Evolutionary conservation across 2,797 vertebrate species (phyloP).

Genomic region (Cyclura pinguis): DNA sequence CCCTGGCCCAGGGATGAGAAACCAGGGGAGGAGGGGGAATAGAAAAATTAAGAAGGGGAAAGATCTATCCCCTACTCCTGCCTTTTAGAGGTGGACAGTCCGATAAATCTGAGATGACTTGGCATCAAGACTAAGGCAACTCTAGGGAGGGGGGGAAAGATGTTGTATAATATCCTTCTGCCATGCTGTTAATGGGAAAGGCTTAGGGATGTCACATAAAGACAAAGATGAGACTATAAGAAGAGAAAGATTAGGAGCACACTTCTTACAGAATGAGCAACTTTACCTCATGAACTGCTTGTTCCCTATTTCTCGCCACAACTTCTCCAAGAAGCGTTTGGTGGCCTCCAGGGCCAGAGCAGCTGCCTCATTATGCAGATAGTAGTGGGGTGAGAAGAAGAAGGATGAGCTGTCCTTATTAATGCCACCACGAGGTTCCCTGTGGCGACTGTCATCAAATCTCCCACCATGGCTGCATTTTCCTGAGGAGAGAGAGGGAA

Average conservation of each 20-base stretch:
- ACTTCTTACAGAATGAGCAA: background rate
- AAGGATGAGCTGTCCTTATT: conserved; percentile 89
- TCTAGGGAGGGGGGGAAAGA: no score
- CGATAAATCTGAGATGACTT: background rate
- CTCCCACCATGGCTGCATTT: conserved; percentile 91
- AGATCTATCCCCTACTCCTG: background rate
- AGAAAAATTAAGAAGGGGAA: no score
- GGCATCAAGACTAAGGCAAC: no score
- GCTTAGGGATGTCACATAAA: background rate
- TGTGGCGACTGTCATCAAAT: conserved; percentile 84
- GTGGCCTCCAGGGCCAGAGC: conserved; percentile 84
- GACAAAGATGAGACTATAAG: background rate
- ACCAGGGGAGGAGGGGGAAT: no score
- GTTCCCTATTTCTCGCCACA: conserved; percentile 82
- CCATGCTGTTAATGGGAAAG: background rate
- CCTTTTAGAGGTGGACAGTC: no score
- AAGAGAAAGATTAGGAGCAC: background rate
- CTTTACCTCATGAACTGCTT: conserved; percentile 82
- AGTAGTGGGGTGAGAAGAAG: conserved; percentile 89
- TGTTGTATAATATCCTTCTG: no score
- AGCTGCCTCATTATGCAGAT: conserved; percentile 84
- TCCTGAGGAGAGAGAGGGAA: conserved; percentile 72
- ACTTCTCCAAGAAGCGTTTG: conserved; percentile 81
- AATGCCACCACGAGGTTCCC: conserved; percentile 86
- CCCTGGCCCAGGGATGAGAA: no score